phyloP scores from a whole-genome alignment of 2,888 invertebrate genomes.

The Cosmia trapezina region DNA sequence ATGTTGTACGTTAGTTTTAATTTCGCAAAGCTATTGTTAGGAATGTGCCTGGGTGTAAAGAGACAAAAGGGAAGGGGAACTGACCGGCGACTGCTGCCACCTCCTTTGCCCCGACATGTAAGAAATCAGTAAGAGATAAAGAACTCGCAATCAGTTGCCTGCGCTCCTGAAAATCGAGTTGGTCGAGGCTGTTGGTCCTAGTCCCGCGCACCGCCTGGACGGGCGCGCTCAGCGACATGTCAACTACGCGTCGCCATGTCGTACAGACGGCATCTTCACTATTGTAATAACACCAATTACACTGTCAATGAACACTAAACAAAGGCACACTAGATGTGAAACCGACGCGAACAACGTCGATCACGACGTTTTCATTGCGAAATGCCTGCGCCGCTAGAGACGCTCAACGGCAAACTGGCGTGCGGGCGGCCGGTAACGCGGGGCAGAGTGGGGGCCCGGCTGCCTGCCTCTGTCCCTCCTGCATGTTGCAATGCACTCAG shows the following conservation, averaged over 20 bases:
- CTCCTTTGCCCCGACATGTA: slow-evolving; percentile 93
- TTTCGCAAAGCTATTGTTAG: slow-evolving; percentile 86
- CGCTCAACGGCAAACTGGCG: slow-evolving; percentile 88
- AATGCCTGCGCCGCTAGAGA: slow-evolving; percentile 87
- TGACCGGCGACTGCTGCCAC: slow-evolving; percentile 89
- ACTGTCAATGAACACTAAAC: slow-evolving; percentile 81
- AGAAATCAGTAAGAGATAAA: slow-evolving; percentile 95
- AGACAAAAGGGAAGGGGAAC: slow-evolving; percentile 75
- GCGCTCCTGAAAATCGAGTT: slow-evolving; percentile 97
- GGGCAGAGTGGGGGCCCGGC: slow-evolving; percentile 86
- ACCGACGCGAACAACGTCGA: slow-evolving; percentile 75
- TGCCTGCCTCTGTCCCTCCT: slow-evolving; percentile 80
- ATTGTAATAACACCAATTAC: slow-evolving; percentile 78
- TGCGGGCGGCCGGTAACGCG: slow-evolving; percentile 76
- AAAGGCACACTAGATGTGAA: slow-evolving; percentile 82
- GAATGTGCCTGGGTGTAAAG: slow-evolving; percentile 74
- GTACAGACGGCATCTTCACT: slow-evolving; percentile 78
- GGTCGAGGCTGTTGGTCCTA: slow-evolving; percentile 96
- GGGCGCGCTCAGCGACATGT: slow-evolving; percentile 90
- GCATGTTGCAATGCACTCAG: slow-evolving; percentile 87
- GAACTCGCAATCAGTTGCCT: slow-evolving; percentile 97
- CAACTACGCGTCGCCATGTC: slow-evolving; percentile 88
- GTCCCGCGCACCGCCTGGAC: slow-evolving; percentile 89
- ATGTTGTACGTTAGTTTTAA: slow-evolving; percentile 72
- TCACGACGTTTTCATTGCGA: slow-evolving; percentile 75